Base-by-base conservation (phyloP, 2,113 vertebrate genomes). In the Chionomys nivalis region DNA sequence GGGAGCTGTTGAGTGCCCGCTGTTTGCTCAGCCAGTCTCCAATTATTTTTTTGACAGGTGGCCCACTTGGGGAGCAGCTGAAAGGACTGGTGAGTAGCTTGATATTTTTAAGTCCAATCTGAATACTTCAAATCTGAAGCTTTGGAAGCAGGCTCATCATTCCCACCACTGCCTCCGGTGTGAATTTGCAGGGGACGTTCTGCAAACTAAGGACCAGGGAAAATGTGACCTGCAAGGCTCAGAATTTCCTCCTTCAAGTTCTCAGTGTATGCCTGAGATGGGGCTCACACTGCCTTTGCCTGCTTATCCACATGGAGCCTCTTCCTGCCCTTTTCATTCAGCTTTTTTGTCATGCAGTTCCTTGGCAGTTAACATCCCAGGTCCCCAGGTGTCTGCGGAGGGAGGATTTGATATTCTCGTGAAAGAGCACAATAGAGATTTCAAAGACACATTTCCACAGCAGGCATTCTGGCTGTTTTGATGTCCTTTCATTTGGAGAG, bases 271-370 rank as follows among this genome's bases (percentile, higher is more conserved):
- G 8, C 47, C 36, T 63, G 21, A 73, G 26, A 52, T 89, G 31
- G 49, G 72, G 28, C 66, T 93, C 68, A 68, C 47, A 63, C 78
- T 90, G 44, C 13, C 87, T 23, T 7, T 73, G 79, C 36, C 76
- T 88, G 33, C 83, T 89, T 93, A 95, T 63, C 91, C 82, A 77
- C 91, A 91, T 70, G 95, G 58, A 63, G 49, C 16, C 86, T 96
- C 89, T 96, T 90, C 39, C 76, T 97, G 89, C 14, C 89, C 77
- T 91, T 95, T 95, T 65, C 52, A 52, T 94, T 93, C 44, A 75
- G 89, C 28, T 19, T 72, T 61, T 89, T 91, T 94, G 70, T 92
- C 81, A 95, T 0, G 3, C 42, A 91, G 42, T 68, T 76, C 49
- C 65, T 93, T 96, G 72, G 70, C 68, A 91, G 93, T 96, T 94